Evolutionary conservation across 2,797 vertebrate species (phyloP).

Genomic region (Sebastes kiyomatsui): DNA sequence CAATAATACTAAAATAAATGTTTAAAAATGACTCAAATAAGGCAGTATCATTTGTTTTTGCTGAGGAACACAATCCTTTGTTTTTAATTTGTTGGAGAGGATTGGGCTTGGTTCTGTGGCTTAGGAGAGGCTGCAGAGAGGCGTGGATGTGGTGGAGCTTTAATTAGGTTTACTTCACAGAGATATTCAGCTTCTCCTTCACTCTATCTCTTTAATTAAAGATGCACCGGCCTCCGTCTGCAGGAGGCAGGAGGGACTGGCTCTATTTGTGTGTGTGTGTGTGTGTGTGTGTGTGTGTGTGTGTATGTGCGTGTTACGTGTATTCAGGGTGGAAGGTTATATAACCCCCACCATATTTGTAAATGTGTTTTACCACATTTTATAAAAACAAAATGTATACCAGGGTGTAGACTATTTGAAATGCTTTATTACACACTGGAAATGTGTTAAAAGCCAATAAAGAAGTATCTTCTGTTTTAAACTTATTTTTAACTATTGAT

Average conservation of each 20-base stretch:
- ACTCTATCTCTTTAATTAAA: constrained; percentile 61
- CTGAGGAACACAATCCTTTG: constrained; percentile 53
- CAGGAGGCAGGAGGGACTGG: not conserved
- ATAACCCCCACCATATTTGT: not conserved
- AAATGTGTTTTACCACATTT: not conserved
- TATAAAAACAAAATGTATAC: not conserved
- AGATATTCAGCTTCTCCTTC: constrained; percentile 38
- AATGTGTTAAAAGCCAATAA: not conserved
- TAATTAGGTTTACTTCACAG: constrained; percentile 67
- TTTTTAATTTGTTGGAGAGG: constrained; percentile 57
- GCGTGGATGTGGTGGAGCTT: constrained; percentile 42
- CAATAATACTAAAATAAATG: constrained; percentile 61
- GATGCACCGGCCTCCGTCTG: constrained; percentile 35
- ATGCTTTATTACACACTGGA: not conserved
- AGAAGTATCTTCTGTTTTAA: not conserved
- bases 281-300: not conserved
- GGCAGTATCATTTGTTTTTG: constrained; percentile 50
- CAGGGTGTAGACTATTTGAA: not conserved
- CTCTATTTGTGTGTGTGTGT: not conserved
- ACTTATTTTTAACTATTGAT: not conserved
- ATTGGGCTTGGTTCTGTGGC: constrained; percentile 47
- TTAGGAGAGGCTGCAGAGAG: constrained; percentile 40
- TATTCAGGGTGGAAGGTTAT: not conserved
- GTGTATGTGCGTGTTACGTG: not conserved
- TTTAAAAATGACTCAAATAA: constrained; percentile 59